Base-by-base conservation (phyloP, 2,113 vertebrate genomes). In the Gila orcuttii region DNA sequence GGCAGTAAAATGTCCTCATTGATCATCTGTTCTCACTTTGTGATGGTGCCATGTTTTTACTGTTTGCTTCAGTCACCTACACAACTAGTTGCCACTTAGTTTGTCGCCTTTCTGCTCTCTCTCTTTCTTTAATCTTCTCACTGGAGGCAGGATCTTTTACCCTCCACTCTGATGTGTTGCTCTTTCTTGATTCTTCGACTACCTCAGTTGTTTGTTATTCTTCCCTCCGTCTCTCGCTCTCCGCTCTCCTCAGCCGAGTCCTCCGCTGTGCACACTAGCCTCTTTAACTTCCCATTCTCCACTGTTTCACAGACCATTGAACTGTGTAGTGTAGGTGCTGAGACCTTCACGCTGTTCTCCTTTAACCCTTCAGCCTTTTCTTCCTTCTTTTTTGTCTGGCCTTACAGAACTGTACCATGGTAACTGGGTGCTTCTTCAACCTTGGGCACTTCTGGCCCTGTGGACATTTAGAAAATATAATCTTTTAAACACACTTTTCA, bases 51-150 rank as follows among this genome's bases (percentile, higher is more conserved):
- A 68, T 79, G 75, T 68, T 84, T 82, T 21, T 60, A 74, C 69
- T 69, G 82, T 92, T 90, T 85, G 82, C 87, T 90, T 85, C 90
- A 89, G 89, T 93, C 92, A 92, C 86, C 90, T 91, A 92, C 91
- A 91, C 91, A 47, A 82, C 80, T 68, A 85, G 79, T 74, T 89
- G 86, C 85, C 86, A 88, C 85, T 89, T 85, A 88, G 39, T 88
- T n/a, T 45, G 28, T 76, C 39, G 42, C 76, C 42, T n/a, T 73
- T 64, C 45, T 45, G 19, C 59, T 31, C 55, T 77, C 62, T 73
- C 82, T 33, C 12, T 86, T 55, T 82, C 50, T 28, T 85, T 78
- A 64, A 71, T 68, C 28, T 69, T 47, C 8, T 39, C 36, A 57
- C 62, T 62, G n/a, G 33, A 60, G 11, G 11, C 33, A 45, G 33